Conservation (phyloP, 1,140 invertebrate species). For the Hormaphis cornu region DNA sequence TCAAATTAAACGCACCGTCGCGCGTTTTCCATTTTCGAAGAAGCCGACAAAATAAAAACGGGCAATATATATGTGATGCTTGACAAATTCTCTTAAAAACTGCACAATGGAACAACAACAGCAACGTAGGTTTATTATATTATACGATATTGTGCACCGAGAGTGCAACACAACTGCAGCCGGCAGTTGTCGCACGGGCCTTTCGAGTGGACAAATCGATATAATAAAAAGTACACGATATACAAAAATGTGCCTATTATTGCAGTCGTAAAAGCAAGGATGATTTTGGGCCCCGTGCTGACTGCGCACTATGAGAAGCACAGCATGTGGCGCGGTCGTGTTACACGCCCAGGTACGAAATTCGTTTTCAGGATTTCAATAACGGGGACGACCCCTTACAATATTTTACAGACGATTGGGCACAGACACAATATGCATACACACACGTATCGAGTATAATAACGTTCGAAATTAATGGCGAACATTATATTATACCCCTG, state of each 20-base stretch:
- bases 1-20: too few relatives aligned
- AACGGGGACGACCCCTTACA: not conserved
- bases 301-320: conserved; percentile 1
- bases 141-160: too few relatives aligned
- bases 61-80: too few relatives aligned
- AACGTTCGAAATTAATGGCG: conserved; percentile 16
- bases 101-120: too few relatives aligned
- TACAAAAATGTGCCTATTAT: too few relatives aligned
- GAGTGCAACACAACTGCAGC: not conserved
- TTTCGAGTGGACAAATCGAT: not conserved
- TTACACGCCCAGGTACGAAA: conserved; percentile 23
- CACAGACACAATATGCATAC: too few relatives aligned
- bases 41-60: conserved; percentile 20
- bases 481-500: not conserved
- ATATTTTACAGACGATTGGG: conserved; percentile 25
- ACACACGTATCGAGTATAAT: not conserved
- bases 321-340: conserved; percentile 26
- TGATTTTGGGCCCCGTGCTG: conserved; percentile 20
- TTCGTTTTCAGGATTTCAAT: conserved; percentile 17
- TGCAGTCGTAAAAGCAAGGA: too few relatives aligned
- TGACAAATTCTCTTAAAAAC: conserved; percentile 26
- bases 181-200: not conserved
- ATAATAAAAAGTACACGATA: too few relatives aligned
- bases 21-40: not conserved
- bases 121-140: too few relatives aligned